Evolutionary conservation across 1,140 invertebrate genomes (phyloP).

Genomic region (Luehdorfia chinensis): DNA sequence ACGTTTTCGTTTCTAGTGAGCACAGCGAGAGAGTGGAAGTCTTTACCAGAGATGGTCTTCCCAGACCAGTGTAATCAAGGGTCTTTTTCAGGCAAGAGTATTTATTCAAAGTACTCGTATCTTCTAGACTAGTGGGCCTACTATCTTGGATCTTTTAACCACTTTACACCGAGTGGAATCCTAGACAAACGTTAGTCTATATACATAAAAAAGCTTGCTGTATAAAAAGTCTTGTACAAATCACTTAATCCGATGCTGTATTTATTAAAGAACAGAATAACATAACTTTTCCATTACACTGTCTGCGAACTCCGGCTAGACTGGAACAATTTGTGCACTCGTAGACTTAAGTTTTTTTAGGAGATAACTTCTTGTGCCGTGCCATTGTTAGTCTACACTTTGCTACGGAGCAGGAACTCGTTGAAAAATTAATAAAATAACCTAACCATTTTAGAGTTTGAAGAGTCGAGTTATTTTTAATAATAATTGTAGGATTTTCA

Average conservation of each 20-base stretch:
- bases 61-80: too few relatives aligned
- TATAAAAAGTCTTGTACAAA: too few relatives aligned
- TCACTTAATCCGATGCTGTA: background rate
- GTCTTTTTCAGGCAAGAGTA: too few relatives aligned
- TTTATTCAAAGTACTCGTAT: too few relatives aligned
- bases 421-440: slow-evolving; percentile 13
- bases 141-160: too few relatives aligned
- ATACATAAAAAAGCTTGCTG: too few relatives aligned
- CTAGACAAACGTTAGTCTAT: too few relatives aligned
- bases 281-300: slow-evolving; percentile 12
- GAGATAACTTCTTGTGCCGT: slow-evolving; percentile 16
- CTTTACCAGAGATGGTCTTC: too few relatives aligned
- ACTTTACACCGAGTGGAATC: too few relatives aligned
- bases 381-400: slow-evolving; percentile 18
- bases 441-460: slow-evolving; percentile 6
- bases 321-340: slow-evolving; percentile 17
- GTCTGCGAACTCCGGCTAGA: slow-evolving; percentile 14
- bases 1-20: too few relatives aligned
- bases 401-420: slow-evolving; percentile 9
- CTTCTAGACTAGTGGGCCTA: too few relatives aligned
- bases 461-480: slow-evolving; percentile 11
- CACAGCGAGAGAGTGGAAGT: too few relatives aligned
- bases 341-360: slow-evolving; percentile 18
- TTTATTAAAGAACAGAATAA: slow-evolving; percentile 16
- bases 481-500: slow-evolving; percentile 9